A percentile compares a stretch with the other conserved stretches of the same genome.
phyloP scores from a whole-genome alignment of 1,140 invertebrate species.

The Drosophila oshimai region DNA sequence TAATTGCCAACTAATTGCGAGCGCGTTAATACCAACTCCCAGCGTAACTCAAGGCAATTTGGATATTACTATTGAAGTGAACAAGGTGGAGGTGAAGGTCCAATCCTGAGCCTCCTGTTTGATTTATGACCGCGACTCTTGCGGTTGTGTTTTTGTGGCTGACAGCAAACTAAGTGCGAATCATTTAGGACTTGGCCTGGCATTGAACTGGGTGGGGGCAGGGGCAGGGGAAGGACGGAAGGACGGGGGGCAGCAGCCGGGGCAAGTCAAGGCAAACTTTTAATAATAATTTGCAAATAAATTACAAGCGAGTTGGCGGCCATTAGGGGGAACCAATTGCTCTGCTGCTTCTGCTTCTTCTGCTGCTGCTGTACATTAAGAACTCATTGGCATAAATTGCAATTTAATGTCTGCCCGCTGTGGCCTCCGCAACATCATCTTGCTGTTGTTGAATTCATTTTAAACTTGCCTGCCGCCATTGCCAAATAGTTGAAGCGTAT shows the following conservation, averaged over 20 bases:
- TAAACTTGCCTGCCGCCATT: slow-evolving; percentile 61
- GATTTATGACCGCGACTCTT: slow-evolving; percentile 72
- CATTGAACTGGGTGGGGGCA: neutral
- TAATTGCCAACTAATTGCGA: slow-evolving; percentile 72
- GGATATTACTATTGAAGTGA: neutral
- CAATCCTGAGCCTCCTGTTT: slow-evolving; percentile 18
- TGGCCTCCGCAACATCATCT: slow-evolving; percentile 38
- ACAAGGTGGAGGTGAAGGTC: neutral
- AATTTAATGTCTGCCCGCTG: slow-evolving; percentile 73
- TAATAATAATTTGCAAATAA: slow-evolving; percentile 82
- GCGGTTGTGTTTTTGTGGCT: slow-evolving; percentile 61
- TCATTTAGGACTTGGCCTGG: slow-evolving; percentile 61
- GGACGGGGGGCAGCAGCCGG: neutral
- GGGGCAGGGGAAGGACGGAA: neutral
- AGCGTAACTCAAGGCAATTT: neutral
- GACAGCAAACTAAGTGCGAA: slow-evolving; percentile 80
- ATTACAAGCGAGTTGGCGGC: slow-evolving; percentile 70
- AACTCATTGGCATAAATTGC: slow-evolving; percentile 82
- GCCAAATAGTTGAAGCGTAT: slow-evolving; percentile 81
- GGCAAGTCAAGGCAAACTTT: slow-evolving; percentile 53
- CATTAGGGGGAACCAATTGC: slow-evolving; percentile 56
- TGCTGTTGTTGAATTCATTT: slow-evolving; percentile 59
- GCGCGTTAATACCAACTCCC: slow-evolving; percentile 49
- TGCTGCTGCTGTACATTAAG: slow-evolving; percentile 67
- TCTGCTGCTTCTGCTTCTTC: slow-evolving; percentile 21